Percentiles rank a stretch among this genome's conserved stretches.
These are phyloP conservation scores for Sciaenops ocellatus DNA, from an alignment of 2,797 vertebrate species.

Conservation along the genomic window DNA sequence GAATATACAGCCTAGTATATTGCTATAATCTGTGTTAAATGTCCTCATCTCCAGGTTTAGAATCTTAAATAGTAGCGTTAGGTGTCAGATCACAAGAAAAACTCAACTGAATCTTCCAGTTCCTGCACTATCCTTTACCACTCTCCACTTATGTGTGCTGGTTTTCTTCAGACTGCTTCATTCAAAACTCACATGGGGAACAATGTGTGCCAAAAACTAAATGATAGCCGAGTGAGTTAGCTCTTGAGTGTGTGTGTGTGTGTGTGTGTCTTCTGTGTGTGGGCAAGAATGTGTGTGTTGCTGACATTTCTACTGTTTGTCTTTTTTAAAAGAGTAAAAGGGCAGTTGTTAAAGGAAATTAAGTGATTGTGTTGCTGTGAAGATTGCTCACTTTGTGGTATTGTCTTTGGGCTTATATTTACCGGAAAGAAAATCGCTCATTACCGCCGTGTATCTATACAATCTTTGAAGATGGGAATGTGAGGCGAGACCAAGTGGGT, in stretches of 20 bases:
- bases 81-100: background rate
- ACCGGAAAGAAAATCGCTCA: background rate
- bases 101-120: background rate
- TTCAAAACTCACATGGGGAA: background rate
- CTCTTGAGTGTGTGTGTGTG: background rate
- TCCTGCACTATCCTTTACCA: background rate
- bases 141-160: background rate
- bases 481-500: constrained; percentile 51
- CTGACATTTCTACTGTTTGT: constrained; percentile 17
- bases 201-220: background rate
- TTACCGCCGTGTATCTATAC: constrained; percentile 28
- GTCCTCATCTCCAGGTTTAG: too few relatives aligned
- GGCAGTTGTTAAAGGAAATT: constrained; percentile 8
- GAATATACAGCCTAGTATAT: too few relatives aligned
- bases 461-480: constrained; percentile 35
- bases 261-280: background rate
- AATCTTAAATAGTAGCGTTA: too few relatives aligned
- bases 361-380: constrained; percentile 40
- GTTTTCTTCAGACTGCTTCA: constrained; percentile 2
- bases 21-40: too few relatives aligned
- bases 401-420: constrained; percentile 11
- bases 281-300: background rate
- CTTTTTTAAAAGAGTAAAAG: constrained; percentile 6
- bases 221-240: background rate
- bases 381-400: constrained; percentile 16